These are phyloP conservation scores for Oceanites oceanicus DNA, from an alignment of 2,113 vertebrate species.

Conservation along the genomic window DNA sequence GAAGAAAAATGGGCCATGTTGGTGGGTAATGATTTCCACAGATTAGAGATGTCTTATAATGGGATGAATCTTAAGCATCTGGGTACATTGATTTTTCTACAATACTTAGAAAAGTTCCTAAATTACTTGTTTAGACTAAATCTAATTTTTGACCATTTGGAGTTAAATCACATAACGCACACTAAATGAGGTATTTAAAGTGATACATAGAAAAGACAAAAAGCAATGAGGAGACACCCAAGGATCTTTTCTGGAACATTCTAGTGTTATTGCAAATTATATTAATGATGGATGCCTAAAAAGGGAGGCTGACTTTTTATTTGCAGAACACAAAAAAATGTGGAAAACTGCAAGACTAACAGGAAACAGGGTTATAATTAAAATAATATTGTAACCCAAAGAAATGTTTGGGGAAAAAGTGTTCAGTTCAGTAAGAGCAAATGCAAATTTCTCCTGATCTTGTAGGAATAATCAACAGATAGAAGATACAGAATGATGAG, in stretches of 20 bases:
- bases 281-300: background rate
- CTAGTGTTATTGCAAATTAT: background rate
- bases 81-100: background rate
- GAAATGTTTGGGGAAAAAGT: accelerated
- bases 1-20: background rate
- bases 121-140: background rate
- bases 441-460: background rate
- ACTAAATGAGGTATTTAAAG: background rate
- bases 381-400: background rate
- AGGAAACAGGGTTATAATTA: background rate
- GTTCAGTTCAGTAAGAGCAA: background rate
- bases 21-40: background rate
- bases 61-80: background rate
- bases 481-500: background rate
- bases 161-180: background rate
- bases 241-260: background rate
- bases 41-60: background rate
- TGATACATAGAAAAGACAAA: background rate
- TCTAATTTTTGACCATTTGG: background rate
- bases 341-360: background rate
- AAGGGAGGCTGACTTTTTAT: background rate
- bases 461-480: background rate
- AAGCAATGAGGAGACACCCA: background rate
- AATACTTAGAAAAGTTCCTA: background rate
- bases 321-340: background rate